Base-by-base conservation (phyloP, 2,113 vertebrate species). In the Speoplatyrhinus poulsoni region DNA sequence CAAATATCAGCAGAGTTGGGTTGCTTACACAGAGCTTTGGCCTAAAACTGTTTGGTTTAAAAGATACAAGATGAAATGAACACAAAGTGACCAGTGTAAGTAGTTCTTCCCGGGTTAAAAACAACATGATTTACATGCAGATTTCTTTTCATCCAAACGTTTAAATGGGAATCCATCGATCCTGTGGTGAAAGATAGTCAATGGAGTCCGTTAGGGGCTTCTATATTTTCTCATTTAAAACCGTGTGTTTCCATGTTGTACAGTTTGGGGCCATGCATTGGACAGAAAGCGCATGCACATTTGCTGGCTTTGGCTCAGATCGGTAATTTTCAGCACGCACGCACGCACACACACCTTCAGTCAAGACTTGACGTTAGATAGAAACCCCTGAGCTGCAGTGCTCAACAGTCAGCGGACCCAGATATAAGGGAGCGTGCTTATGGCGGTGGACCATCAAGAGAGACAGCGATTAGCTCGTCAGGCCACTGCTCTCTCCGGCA, bases 1-100 rank as follows among this genome's bases (percentile, higher is more conserved):
- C 36, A 41, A 41, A 7, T 41, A 41, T 13, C 1, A 3, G 46
- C 11, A 0, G 26, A 4, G 17, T 10, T 58, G n/a, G 62, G 66
- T 46, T 17, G 55, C 80, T 76, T 83, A 79, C 75, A 71, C 56
- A 52, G 55, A 77, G 67, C 81, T 83, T 82, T 78, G 72, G 75
- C 65, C 79, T 58, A 46, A 17, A 1, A 0, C 62, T 58, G n/a
- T 17, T 77, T n/a, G 17, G 10, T 52, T 12, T 12, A 10, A 52
- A 41, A 0, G 9, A 75, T 6, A 5, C 46, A 36, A 33, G 17
- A 46, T 4, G 0, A 13, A 5, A 6, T 41, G 5, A 41, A 26
- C 26, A 26, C 26, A 26, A 41, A 41, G 36, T 13, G 2, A 11
- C 13, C 1, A 26, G 26, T 47, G 53, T n/a, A 12, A 1, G 0